Percentiles rank a stretch among this genome's conserved stretches.
Evolutionary conservation across 1,140 invertebrate species (phyloP).

Genomic region (Leptoteleia sp.): DNA sequence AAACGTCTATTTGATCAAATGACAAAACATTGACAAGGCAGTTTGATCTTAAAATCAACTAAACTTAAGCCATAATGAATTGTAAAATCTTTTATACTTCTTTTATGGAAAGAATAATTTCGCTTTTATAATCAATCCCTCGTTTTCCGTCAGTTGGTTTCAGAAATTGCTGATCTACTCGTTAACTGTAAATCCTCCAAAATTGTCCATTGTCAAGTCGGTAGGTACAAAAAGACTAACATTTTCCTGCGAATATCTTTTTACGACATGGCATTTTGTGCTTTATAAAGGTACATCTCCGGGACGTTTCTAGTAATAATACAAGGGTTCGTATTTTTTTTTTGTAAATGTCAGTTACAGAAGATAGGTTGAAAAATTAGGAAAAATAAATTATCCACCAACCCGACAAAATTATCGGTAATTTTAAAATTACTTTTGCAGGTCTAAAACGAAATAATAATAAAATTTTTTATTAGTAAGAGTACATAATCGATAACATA

Average conservation of each 20-base stretch:
- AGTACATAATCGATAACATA: too few species aligned
- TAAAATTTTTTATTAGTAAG: too few species aligned
- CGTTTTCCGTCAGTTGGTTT: conserved; percentile 26
- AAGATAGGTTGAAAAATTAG: too few species aligned
- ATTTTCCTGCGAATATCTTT: conserved; percentile 48
- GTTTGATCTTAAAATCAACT: background rate
- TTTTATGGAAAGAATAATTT: conserved; percentile 31
- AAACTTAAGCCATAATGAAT: conserved; percentile 5
- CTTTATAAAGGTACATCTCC: conserved; percentile 46
- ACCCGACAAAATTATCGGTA: too few species aligned
- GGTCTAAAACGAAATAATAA: too few species aligned
- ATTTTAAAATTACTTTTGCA: too few species aligned
- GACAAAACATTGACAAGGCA: background rate
- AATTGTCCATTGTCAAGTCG: conserved; percentile 48
- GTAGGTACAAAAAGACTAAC: conserved; percentile 47
- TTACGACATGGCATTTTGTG: conserved; percentile 48
- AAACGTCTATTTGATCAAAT: too few species aligned
- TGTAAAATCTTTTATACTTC: conserved; percentile 44
- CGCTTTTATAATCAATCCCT: conserved; percentile 50
- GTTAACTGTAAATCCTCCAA: conserved; percentile 52
- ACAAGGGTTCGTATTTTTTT: conserved; percentile 25
- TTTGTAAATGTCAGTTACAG: conserved; percentile 30
- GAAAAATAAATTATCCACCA: too few species aligned
- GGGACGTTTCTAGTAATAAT: conserved; percentile 28
- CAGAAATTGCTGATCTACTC: conserved; percentile 40